Conservation (phyloP, 1,140 invertebrate genomes). For the Papilio polyxenes region DNA sequence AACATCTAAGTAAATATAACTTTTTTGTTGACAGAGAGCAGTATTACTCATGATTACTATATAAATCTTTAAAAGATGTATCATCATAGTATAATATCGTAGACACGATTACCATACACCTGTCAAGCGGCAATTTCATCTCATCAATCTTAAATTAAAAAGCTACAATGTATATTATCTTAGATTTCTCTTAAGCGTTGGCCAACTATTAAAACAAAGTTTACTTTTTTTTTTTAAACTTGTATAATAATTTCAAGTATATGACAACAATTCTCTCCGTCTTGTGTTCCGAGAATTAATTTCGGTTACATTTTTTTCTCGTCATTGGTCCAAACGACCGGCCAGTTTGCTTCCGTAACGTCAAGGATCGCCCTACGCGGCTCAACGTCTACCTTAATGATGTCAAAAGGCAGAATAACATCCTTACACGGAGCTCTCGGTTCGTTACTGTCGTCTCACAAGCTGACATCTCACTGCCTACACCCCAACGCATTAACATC, state of each 20-base stretch:
- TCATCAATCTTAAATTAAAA: constrained; percentile 73
- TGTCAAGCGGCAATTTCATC: constrained; percentile 60
- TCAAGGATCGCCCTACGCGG: constrained; percentile 51
- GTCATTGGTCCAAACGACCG: constrained; percentile 39
- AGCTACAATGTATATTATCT: constrained; percentile 71
- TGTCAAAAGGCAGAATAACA: constrained; percentile 74
- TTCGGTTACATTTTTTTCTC: constrained; percentile 39
- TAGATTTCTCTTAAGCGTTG: constrained; percentile 49
- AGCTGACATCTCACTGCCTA: constrained; percentile 65
- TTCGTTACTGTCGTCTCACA: constrained; percentile 72
- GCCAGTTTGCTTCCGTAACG: constrained; percentile 50
- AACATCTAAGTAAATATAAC: constrained; percentile 41
- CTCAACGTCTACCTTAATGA: constrained; percentile 65
- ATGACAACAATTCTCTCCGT: neutral
- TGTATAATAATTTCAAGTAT: neutral
- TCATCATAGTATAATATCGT: constrained; percentile 60
- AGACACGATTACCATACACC: constrained; percentile 57
- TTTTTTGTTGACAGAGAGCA: neutral
- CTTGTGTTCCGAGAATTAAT: constrained; percentile 30
- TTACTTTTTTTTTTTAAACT: too few relatives aligned
- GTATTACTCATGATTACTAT: constrained; percentile 57
- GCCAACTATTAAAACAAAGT: constrained; percentile 28
- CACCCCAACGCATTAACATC: constrained; percentile 52
- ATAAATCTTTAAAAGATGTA: constrained; percentile 69
- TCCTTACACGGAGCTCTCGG: constrained; percentile 64